A percentile compares a stretch with the other conserved stretches of the same genome.
Evolutionary conservation across 2,113 vertebrate genomes (phyloP).

Genomic region (Leptocoma aspasia): DNA sequence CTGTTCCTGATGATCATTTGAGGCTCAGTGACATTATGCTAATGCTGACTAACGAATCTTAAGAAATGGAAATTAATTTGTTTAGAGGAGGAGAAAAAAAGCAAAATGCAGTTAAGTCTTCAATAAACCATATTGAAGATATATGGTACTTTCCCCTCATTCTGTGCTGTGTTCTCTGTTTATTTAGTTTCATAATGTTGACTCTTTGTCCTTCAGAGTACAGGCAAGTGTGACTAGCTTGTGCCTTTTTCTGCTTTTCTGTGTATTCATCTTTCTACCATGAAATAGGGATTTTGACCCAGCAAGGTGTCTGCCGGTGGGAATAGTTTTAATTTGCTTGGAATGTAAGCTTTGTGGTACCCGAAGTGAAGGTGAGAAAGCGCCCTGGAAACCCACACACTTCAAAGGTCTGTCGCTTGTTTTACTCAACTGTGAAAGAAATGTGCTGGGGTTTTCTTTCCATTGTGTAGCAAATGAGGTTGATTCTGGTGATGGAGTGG

Average conservation of each 20-base stretch:
- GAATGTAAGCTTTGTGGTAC: neutral
- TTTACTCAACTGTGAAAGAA: neutral
- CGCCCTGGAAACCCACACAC: neutral
- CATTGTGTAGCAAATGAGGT: slow-evolving; percentile 13
- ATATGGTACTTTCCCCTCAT: accelerated
- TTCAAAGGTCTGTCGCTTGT: neutral
- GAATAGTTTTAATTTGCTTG: neutral
- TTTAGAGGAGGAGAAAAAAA: neutral
- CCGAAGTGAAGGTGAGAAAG: neutral
- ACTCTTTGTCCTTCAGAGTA: neutral
- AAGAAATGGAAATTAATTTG: slow-evolving; percentile 33
- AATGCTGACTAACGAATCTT: slow-evolving; percentile 43
- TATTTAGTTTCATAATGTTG: neutral
- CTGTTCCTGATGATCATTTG: slow-evolving; percentile 44
- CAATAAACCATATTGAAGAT: neutral
- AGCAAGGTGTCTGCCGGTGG: neutral
- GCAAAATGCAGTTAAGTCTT: neutral
- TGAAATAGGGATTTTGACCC: neutral
- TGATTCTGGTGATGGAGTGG: neutral
- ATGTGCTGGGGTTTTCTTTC: neutral
- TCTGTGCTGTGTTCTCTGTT: neutral
- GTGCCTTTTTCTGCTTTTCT: neutral
- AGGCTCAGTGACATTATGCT: slow-evolving; percentile 52
- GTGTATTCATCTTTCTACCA: neutral
- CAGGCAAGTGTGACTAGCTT: neutral